Base-by-base conservation (phyloP, 2,888 invertebrate species). In the Drosophila pseudotalamancana region DNA sequence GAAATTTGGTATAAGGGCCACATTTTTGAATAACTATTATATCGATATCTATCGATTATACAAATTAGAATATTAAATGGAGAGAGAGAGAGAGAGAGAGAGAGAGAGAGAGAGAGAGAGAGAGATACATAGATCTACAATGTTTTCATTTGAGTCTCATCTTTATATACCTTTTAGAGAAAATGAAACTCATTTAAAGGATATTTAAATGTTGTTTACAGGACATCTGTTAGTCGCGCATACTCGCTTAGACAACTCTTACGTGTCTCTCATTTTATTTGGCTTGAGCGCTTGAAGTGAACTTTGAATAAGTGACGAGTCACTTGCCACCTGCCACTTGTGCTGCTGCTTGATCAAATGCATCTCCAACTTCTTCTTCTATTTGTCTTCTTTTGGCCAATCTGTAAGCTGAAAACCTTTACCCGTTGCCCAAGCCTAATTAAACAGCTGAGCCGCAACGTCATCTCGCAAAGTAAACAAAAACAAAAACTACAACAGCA, bases 231-330 rank as follows among this genome's bases (percentile, higher is more conserved):
- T 8, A 14, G 34, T 34, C 34, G 34, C 6, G 8, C 34, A 8
- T 8, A 3, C 32, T 3, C 3, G 6, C 8, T 9, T 16, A 29
- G 40, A 29, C 29, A 29, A 46, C 46, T 32, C 21, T 32, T 21
- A 32, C 14, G 29, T 16, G 9, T 12, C 9, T 12, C 9, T 31
- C 35, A 14, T 39, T 40, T 19, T 21, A 8, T 19, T 31, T 8
- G 37, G 8, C 9, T 18, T 40, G 35, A 9, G 14, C 37, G 14
- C 31, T 11, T 37, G 29, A 21, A 29, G 29, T 23, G 21, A 0
- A 12, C 16, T 50, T 39, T 39, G 56, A 19, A 62, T 34, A 53
- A 63, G 34, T 57, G 34, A 35, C 46, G 42, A 46, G 49, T 59
- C 53, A 53, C 37, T 46, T 63, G 63, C 39, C 49, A 50, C 48